Evolutionary conservation across 2,797 vertebrate species (phyloP).

Genomic region (Avahi laniger): DNA sequence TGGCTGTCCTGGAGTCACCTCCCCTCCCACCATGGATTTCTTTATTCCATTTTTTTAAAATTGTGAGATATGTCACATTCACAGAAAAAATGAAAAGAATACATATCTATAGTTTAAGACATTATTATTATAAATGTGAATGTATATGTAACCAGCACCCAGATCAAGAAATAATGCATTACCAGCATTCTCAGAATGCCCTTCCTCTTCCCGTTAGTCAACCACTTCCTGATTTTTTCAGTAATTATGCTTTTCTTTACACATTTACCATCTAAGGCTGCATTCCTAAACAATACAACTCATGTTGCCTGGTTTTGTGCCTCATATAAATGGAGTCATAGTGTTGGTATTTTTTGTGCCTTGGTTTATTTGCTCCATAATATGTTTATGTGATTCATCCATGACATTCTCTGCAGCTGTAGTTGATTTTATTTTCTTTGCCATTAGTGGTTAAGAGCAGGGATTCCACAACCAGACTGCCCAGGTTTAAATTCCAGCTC

Average conservation of each 20-base stretch:
- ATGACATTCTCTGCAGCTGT: not conserved
- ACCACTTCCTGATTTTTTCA: not conserved
- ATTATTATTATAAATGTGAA: not conserved
- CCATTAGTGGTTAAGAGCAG: not conserved
- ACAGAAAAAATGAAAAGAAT: not conserved
- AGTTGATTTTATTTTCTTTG: slow-evolving; percentile 26
- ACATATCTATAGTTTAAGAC: not conserved
- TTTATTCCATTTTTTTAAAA: not conserved
- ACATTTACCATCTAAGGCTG: not conserved
- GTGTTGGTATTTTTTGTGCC: not conserved
- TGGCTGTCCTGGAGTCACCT: not conserved
- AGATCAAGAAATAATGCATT: not conserved
- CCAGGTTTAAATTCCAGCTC: not conserved
- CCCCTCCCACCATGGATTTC: not conserved
- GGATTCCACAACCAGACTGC: not conserved
- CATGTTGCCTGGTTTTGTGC: not conserved
- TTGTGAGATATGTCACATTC: not conserved
- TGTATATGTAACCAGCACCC: not conserved
- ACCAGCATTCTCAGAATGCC: not conserved
- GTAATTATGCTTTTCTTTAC: not conserved
- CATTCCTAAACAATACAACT: not conserved
- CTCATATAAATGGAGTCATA: not conserved
- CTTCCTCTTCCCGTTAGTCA: not conserved
- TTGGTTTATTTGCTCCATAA: not conserved
- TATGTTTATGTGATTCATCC: not conserved